Base-by-base conservation (phyloP, 2,888 invertebrate species). In the Scotopteryx bipunctaria region DNA sequence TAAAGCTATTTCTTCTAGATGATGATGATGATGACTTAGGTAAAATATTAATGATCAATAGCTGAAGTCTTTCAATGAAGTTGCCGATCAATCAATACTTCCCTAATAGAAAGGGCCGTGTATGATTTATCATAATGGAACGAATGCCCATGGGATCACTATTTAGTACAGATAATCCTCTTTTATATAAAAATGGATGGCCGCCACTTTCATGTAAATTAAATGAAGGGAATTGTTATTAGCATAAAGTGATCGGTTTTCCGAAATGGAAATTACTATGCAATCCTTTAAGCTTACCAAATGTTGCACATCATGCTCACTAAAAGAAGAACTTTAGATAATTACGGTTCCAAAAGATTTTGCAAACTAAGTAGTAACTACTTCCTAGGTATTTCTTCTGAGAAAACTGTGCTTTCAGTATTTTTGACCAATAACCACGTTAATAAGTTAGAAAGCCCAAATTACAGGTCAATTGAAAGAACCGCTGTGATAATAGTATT, bases 121-220 rank as follows among this genome's bases (percentile, higher is more conserved):
- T 67, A 67, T 61, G 54, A 57, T 63, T 49, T 59, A 67, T 69
- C 59, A 81, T 76, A 87, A 86, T 82, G 70, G 73, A 74, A 67
- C 69, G 75, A 81, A 85, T 79, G 61, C 86, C 72, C 79, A 44
- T 36, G 82, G 81, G 87, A 83, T 76, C 76, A 76, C 80, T 83
- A 83, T 79, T 85, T 78, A 81, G 79, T 76, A 71, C 64, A 69
- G 78, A 81, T 87, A 87, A 88, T 83, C 86, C 82, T 81, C 83
- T 80, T 83, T 81, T 80, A 87, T 79, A 86, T 80, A 87, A 88
- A 88, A 86, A 86, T 78, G 79, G 83, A 84, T 83, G 64, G 78
- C 69, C 64, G 60, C 71, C 70, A 80, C 81, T 83, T 81, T 87
- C 82, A 88, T 88, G 85, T 86, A 86, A 86, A 88, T 89, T 79